These are phyloP conservation scores for Plusia festucae DNA, from an alignment of 2,888 invertebrate genomes.

Conservation along the genomic window DNA sequence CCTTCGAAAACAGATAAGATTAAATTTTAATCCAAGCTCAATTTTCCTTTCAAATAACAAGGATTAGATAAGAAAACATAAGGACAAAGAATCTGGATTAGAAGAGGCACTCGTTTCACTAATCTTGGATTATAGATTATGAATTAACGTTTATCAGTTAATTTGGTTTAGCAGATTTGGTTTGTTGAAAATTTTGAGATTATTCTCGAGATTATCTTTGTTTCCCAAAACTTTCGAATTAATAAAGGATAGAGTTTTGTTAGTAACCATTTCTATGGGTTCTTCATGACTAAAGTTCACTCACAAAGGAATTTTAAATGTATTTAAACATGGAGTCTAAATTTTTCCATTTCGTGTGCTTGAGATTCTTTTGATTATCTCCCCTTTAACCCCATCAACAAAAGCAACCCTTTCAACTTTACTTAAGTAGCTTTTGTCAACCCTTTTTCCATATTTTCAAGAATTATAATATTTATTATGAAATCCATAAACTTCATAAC, in stretches of 20 bases:
- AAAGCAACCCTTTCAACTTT: constrained; percentile 62
- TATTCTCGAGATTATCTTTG: constrained; percentile 37
- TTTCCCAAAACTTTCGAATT: constrained; percentile 36
- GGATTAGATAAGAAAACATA: constrained; percentile 58
- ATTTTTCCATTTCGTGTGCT: neutral
- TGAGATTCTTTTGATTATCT: constrained; percentile 17
- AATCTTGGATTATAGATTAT: constrained; percentile 60
- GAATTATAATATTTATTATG: constrained; percentile 61
- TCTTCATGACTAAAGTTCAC: constrained; percentile 8
- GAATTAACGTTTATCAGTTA: constrained; percentile 60
- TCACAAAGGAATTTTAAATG: neutral
- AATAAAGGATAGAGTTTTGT: constrained; percentile 13
- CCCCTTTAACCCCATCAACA: constrained; percentile 40
- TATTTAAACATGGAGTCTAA: neutral
- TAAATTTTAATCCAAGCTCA: constrained; percentile 59
- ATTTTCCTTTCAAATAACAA: constrained; percentile 56
- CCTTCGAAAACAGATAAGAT: constrained; percentile 56
- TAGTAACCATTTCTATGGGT: neutral
- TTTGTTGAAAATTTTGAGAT: constrained; percentile 32
- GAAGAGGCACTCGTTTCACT: constrained; percentile 44
- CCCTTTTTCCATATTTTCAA: constrained; percentile 53
- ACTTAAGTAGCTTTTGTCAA: constrained; percentile 63
- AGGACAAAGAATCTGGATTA: constrained; percentile 59
- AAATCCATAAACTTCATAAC: constrained; percentile 60
- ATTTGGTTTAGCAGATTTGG: constrained; percentile 49